phyloP scores from a whole-genome alignment of 92 coral and sea anemone species.

The Actinernus sp. region DNA sequence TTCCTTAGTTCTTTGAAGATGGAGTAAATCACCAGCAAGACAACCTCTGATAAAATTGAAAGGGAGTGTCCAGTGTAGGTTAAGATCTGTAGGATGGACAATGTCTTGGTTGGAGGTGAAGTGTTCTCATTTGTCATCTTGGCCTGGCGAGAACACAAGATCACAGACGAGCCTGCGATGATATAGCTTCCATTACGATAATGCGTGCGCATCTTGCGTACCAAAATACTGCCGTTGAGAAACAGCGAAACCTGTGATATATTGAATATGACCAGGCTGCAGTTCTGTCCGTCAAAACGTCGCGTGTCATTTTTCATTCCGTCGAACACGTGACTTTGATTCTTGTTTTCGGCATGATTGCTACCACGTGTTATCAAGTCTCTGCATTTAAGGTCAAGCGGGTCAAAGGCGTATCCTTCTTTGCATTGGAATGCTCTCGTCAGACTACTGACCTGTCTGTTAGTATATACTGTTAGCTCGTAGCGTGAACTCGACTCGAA shows the following conservation, averaged over 20 bases:
- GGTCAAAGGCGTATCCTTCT: background rate
- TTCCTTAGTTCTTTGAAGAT: slow-evolving; percentile 17
- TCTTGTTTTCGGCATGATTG: too few relatives aligned
- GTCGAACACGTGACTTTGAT: too few relatives aligned
- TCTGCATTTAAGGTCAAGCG: background rate
- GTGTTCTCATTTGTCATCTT: too few relatives aligned
- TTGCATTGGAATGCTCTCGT: background rate
- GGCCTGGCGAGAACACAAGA: background rate
- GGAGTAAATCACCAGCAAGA: slow-evolving; percentile 19
- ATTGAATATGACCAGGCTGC: background rate
- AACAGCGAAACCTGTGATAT: background rate
- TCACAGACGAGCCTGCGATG: background rate
- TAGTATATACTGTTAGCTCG: background rate
- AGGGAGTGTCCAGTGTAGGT: slow-evolving; percentile 9
- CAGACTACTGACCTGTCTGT: background rate
- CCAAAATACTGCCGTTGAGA: background rate
- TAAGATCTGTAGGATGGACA: slow-evolving; percentile 2
- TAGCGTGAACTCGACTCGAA: background rate
- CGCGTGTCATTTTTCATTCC: too few relatives aligned
- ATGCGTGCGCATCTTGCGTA: background rate
- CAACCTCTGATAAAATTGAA: slow-evolving; percentile 26
- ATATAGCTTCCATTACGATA: slow-evolving; percentile 3
- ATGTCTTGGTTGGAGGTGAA: background rate
- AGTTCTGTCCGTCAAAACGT: background rate
- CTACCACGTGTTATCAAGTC: background rate